These are phyloP conservation scores for Agrochola macilenta DNA, from an alignment of 2,888 invertebrate genomes.

Conservation along the genomic window DNA sequence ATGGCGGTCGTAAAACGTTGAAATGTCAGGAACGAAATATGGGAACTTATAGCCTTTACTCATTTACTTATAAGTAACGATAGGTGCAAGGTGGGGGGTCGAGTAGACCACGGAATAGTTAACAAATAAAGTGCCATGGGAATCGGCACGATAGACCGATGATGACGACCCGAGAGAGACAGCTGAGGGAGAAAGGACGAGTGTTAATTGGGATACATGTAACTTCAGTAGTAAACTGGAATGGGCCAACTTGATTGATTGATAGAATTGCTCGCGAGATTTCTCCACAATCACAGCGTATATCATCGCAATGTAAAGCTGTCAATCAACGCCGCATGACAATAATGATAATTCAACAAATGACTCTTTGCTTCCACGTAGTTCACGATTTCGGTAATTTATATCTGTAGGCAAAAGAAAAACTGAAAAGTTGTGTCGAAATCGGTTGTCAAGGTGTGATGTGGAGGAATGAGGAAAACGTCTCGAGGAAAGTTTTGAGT, in stretches of 20 bases:
- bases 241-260: constrained; percentile 3
- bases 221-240: constrained; percentile 7
- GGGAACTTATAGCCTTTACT: constrained; percentile 43
- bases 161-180: neutral
- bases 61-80: constrained; percentile 35
- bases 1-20: constrained; percentile 48
- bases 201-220: constrained; percentile 9
- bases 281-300: constrained; percentile 15
- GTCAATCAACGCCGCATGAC: constrained; percentile 3
- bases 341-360: constrained; percentile 14
- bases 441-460: neutral
- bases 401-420: neutral
- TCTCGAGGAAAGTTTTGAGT: neutral
- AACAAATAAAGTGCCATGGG: constrained; percentile 3
- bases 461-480: neutral
- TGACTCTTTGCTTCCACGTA: neutral
- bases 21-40: constrained; percentile 55
- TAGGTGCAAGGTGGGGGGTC: constrained; percentile 25
- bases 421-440: neutral
- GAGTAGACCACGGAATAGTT: constrained; percentile 1
- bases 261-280: constrained; percentile 11
- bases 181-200: neutral
- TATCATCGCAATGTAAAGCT: constrained; percentile 1
- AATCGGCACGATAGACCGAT: neutral
- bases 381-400: constrained; percentile 5